Conservation (phyloP, 2,113 vertebrate genomes). For the Cisticola juncidis region DNA sequence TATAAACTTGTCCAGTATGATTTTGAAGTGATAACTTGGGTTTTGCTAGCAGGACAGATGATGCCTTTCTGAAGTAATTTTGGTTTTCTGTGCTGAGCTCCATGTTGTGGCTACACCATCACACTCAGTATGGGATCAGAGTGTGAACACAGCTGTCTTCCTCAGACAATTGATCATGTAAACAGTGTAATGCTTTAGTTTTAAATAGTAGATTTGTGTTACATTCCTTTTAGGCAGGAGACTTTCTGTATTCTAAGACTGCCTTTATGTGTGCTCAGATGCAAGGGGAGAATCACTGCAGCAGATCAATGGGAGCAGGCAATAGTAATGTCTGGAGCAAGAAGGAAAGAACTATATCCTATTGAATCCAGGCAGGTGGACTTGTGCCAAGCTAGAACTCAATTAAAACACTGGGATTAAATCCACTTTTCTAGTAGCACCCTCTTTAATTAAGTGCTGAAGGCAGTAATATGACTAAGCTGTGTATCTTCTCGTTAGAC, state of each 20-base stretch:
- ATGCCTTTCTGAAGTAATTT: not conserved
- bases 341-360: not conserved
- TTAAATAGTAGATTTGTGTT: not conserved
- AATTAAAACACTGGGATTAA: conserved; percentile 57
- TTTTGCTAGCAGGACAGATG: not conserved
- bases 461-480: conserved; percentile 32
- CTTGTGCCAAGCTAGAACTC: conserved; percentile 41
- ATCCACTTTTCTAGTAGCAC: conserved; percentile 40
- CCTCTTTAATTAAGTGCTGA: conserved; percentile 59
- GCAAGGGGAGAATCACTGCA: not conserved
- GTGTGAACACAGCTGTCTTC: not conserved
- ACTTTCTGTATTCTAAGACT: not conserved
- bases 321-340: not conserved
- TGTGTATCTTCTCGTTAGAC: conserved; percentile 8
- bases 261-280: not conserved
- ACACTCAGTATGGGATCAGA: not conserved
- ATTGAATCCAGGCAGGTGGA: conserved; percentile 21
- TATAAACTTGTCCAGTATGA: not conserved
- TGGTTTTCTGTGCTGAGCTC: not conserved
- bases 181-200: not conserved
- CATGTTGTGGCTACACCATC: not conserved
- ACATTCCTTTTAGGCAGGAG: not conserved
- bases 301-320: not conserved
- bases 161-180: not conserved
- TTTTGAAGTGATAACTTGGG: not conserved